phyloP scores from a whole-genome alignment of 2,888 invertebrate genomes.

The Steromphala cineraria region DNA sequence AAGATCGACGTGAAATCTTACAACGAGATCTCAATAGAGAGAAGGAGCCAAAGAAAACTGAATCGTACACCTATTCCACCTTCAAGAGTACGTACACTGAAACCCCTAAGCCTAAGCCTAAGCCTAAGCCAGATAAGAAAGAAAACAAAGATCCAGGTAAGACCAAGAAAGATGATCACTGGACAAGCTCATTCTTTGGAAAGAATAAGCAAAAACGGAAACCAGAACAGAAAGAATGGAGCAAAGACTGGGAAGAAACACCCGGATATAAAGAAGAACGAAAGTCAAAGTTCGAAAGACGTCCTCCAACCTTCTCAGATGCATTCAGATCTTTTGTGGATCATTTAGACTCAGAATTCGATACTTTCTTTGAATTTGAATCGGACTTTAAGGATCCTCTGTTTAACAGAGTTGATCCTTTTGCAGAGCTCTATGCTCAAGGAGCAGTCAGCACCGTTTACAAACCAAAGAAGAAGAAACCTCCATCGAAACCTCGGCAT shows the following conservation, averaged over 20 bases:
- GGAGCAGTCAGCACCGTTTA: neutral
- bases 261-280: neutral
- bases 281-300: neutral
- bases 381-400: slow-evolving; percentile 46
- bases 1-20: slow-evolving; percentile 58
- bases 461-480: slow-evolving; percentile 16
- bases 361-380: slow-evolving; percentile 45
- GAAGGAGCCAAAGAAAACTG: slow-evolving; percentile 27
- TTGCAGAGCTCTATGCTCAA: slow-evolving; percentile 36
- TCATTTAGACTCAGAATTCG: slow-evolving; percentile 54
- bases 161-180: slow-evolving; percentile 24
- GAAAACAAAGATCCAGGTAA: slow-evolving; percentile 27
- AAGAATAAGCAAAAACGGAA: slow-evolving; percentile 23
- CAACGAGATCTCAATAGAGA: slow-evolving; percentile 52
- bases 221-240: neutral
- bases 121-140: slow-evolving; percentile 20
- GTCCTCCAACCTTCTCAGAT: slow-evolving; percentile 48
- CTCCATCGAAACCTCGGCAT: slow-evolving; percentile 36
- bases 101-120: neutral
- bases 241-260: neutral
- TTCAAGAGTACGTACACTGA: neutral
- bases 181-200: slow-evolving; percentile 28
- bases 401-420: slow-evolving; percentile 33
- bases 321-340: slow-evolving; percentile 64
- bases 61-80: slow-evolving; percentile 15